phyloP scores from a whole-genome alignment of 2,888 invertebrate genomes.

The Sphaerophoria rueppellii region DNA sequence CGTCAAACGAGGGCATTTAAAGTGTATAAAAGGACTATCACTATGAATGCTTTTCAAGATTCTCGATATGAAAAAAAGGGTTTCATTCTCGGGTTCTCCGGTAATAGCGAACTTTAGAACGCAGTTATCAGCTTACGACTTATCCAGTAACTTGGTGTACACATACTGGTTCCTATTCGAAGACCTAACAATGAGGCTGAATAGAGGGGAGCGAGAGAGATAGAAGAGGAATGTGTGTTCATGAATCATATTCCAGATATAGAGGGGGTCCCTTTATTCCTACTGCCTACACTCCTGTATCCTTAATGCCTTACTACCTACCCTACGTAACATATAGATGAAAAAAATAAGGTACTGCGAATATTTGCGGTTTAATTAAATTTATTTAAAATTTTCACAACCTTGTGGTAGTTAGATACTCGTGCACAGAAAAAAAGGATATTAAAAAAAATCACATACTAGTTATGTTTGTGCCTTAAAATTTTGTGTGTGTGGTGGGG shows the following conservation, averaged over 20 bases:
- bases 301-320: background rate
- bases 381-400: slow-evolving; percentile 44
- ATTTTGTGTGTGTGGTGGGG: background rate
- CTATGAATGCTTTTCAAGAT: slow-evolving; percentile 50
- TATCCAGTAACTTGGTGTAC: slow-evolving; percentile 30
- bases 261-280: too few relatives aligned
- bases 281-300: background rate
- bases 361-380: slow-evolving; percentile 58
- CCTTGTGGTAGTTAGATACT: slow-evolving; percentile 29
- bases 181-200: background rate
- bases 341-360: slow-evolving; percentile 26
- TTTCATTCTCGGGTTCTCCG: slow-evolving; percentile 9
- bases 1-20: slow-evolving; percentile 46
- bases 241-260: slow-evolving; percentile 38
- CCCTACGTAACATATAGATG: background rate
- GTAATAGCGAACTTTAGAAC: slow-evolving; percentile 48
- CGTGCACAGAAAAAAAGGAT: background rate
- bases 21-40: slow-evolving; percentile 48
- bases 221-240: slow-evolving; percentile 35
- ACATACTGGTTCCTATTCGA: background rate
- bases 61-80: slow-evolving; percentile 43
- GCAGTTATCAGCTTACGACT: slow-evolving; percentile 47
- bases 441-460: slow-evolving; percentile 5
- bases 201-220: background rate
- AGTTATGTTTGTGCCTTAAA: background rate